Percentiles rank a stretch among this genome's conserved stretches.
Evolutionary conservation across 2,113 vertebrate species (phyloP).

Genomic region (Phyllostomus hastatus): DNA sequence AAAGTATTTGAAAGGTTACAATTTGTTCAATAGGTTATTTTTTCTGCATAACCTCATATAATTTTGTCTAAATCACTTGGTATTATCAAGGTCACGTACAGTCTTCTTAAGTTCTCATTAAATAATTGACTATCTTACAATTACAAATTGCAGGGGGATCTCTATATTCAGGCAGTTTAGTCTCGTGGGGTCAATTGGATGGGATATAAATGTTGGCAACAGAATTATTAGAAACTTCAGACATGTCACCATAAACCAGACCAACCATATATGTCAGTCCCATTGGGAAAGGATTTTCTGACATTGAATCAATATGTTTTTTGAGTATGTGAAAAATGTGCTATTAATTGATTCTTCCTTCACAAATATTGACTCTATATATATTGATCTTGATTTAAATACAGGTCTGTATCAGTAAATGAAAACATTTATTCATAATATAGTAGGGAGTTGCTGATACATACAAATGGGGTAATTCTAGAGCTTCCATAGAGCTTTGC

Average conservation of each 20-base stretch:
- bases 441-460: background rate
- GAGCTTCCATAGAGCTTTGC: background rate
- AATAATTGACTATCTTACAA: background rate
- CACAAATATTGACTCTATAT: background rate
- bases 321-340: background rate
- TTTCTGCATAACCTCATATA: background rate
- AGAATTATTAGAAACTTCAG: background rate
- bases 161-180: background rate
- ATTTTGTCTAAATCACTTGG: constrained; percentile 2
- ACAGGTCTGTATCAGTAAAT: background rate
- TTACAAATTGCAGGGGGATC: background rate
- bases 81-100: background rate
- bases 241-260: background rate
- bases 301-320: background rate
- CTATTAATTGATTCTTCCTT: background rate
- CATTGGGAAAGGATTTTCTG: background rate
- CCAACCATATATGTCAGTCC: background rate
- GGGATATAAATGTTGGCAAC: background rate
- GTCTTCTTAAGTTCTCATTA: constrained; percentile 21
- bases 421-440: background rate
- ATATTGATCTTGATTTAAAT: constrained; percentile 26
- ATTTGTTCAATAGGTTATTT: background rate
- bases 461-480: background rate
- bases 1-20: background rate
- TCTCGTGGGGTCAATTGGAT: background rate